Evolutionary conservation across 2,888 invertebrate species (phyloP).

Genomic region (Andrena dorsata): DNA sequence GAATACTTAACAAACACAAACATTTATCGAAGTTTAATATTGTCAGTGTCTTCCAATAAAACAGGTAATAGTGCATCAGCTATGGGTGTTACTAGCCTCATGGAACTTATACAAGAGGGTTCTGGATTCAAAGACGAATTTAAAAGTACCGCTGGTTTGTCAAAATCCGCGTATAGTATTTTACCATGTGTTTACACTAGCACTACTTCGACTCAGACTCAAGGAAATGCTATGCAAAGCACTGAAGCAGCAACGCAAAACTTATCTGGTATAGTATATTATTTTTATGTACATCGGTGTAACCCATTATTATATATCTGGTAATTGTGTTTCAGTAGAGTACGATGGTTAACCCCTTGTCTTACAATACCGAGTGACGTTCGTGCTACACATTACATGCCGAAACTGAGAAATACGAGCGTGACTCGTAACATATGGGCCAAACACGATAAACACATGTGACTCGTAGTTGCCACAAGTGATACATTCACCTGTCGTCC

Average conservation of each 20-base stretch:
- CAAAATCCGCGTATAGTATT: constrained; percentile 91
- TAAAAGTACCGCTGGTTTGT: constrained; percentile 90
- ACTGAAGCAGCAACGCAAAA: constrained; percentile 74
- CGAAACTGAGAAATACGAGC: too few relatives aligned
- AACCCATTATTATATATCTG: neutral
- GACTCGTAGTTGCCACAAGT: too few relatives aligned
- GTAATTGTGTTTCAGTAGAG: too few relatives aligned
- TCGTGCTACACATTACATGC: too few relatives aligned
- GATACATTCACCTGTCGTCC: too few relatives aligned
- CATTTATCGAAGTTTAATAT: constrained; percentile 88
- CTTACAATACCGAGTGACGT: too few relatives aligned
- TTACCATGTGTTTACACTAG: constrained; percentile 91
- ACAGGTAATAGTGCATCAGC: constrained; percentile 85
- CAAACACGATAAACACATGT: too few relatives aligned
- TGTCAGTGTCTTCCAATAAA: constrained; percentile 86
- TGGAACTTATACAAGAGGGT: constrained; percentile 92
- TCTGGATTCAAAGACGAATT: constrained; percentile 92
- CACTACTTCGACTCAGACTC: constrained; percentile 87
- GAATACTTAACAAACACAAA: constrained; percentile 92
- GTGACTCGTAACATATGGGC: too few relatives aligned
- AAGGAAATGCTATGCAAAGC: constrained; percentile 76
- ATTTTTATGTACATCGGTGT: neutral
- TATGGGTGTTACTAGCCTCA: constrained; percentile 87
- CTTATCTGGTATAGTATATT: constrained; percentile 75
- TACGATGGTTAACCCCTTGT: too few relatives aligned